phyloP scores from a whole-genome alignment of 2,888 invertebrate genomes.

The Chloromyia formosa region DNA sequence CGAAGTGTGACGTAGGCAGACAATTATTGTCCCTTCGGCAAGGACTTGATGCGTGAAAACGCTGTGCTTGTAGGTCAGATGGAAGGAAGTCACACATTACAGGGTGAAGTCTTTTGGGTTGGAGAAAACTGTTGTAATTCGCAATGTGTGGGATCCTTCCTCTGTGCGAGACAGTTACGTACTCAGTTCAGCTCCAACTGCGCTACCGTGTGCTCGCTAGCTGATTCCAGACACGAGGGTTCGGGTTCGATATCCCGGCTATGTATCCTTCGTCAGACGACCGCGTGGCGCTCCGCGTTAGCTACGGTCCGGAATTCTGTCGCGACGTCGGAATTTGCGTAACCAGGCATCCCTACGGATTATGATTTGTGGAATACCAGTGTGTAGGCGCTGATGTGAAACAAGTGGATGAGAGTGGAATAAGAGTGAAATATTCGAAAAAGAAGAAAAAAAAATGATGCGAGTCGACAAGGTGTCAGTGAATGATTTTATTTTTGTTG shows the following conservation, averaged over 20 bases:
- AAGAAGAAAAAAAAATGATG: slow-evolving; percentile 14
- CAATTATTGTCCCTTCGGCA: not conserved
- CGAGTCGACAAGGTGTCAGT: slow-evolving; percentile 11
- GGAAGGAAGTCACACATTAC: slow-evolving; percentile 5
- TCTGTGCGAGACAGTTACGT: not conserved
- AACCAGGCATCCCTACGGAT: slow-evolving; percentile 14
- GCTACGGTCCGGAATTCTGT: not conserved
- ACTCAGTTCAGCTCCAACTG: slow-evolving; percentile 32
- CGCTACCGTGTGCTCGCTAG: slow-evolving; percentile 22
- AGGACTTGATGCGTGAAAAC: slow-evolving; percentile 17
- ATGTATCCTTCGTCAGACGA: slow-evolving; percentile 4
- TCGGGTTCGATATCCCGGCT: not conserved
- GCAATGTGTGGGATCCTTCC: slow-evolving; percentile 9
- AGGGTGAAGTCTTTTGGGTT: not conserved
- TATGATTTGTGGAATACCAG: slow-evolving; percentile 49
- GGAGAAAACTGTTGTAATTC: not conserved
- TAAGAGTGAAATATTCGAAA: slow-evolving; percentile 10
- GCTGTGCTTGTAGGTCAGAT: slow-evolving; percentile 2
- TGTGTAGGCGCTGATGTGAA: slow-evolving; percentile 38
- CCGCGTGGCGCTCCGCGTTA: slow-evolving; percentile 20
- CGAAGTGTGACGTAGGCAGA: slow-evolving; percentile 26
- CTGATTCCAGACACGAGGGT: not conserved
- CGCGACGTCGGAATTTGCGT: slow-evolving; percentile 6
- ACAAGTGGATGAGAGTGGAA: not conserved
- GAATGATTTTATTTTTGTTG: slow-evolving; percentile 14